Base-by-base conservation (phyloP, 2,888 invertebrate species). In the Exephanes ischioxanthus region DNA sequence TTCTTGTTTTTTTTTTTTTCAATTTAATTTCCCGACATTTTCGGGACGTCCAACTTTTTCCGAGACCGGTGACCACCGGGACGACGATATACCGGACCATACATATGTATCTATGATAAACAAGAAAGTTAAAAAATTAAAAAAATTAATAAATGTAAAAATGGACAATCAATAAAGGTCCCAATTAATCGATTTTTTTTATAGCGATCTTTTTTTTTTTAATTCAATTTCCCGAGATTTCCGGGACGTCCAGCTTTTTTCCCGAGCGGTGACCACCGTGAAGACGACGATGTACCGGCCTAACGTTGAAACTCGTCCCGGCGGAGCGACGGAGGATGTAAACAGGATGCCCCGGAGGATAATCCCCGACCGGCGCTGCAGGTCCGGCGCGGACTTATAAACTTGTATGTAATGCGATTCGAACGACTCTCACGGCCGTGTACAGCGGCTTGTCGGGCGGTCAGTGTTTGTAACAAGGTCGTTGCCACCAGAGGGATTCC, bases 321-420 rank as follows among this genome's bases (percentile, higher is more conserved):
- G 55, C 19, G 19, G 9, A 77, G 77, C 68, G 41, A 80, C 14
- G 14, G 87, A 87, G 88, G 87, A 90, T 89, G 88, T 89, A 88
- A 89, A 90, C 89, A 89, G 89, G 89, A 90, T 89, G 86, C 87
- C 9, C 26, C 55, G 48, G 58, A 58, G 22, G 77, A 80, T 84
- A 77, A 80, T 84, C 80, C 80, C 33, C 51, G 33, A 22, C 66
- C 63, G 48, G 48, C 51, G 75, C 14, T 67, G 53, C 71, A 71
- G 79, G 71, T 71, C 48, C 58, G 41, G 30, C 26, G 58, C 19
- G 45, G 41, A 45, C 63, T 80, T 75, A 75, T 71, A 84, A 79
- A 75, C 73, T 71, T 33, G 75, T 55, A 55, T 61, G 61, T 71
- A 33, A 75, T 68, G 83, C 33, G 45, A 71, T 66, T 51, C 71